These are phyloP conservation scores for Baccha elongata DNA, from an alignment of 2,888 invertebrate species.

Conservation along the genomic window DNA sequence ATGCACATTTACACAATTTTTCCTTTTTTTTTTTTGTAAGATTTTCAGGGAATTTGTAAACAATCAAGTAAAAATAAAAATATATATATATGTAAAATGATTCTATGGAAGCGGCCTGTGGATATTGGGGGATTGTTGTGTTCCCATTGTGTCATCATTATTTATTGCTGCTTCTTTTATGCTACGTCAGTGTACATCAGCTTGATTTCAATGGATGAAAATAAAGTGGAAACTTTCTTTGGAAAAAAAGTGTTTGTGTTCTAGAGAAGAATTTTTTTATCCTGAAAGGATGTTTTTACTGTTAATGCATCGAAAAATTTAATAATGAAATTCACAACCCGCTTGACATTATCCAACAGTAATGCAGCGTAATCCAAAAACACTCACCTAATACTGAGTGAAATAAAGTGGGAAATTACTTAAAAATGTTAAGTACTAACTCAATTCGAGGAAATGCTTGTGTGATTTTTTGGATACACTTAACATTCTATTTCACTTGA, in stretches of 20 bases:
- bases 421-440: no score
- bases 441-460: no score
- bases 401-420: no score
- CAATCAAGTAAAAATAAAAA: not conserved
- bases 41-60: slow-evolving; percentile 5
- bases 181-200: slow-evolving; percentile 18
- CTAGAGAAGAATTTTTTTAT: not conserved
- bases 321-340: no score
- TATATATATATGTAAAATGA: not conserved
- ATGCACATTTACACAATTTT: slow-evolving; percentile 11
- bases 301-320: no score
- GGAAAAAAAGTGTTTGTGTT: not conserved
- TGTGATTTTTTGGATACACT: no score
- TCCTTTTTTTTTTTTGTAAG: slow-evolving; percentile 20
- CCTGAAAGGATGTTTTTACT: not conserved
- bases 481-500: no score
- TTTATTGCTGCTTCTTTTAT: slow-evolving; percentile 15
- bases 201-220: slow-evolving; percentile 6
- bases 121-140: slow-evolving; percentile 1
- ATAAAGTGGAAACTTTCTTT: not conserved
- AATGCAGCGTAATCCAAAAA: no score
- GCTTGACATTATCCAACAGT: no score
- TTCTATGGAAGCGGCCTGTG: no score
- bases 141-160: slow-evolving; percentile 34
- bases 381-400: no score